Base-by-base conservation (phyloP, 2,797 vertebrate species). In the Sebastes ruberrimus region DNA sequence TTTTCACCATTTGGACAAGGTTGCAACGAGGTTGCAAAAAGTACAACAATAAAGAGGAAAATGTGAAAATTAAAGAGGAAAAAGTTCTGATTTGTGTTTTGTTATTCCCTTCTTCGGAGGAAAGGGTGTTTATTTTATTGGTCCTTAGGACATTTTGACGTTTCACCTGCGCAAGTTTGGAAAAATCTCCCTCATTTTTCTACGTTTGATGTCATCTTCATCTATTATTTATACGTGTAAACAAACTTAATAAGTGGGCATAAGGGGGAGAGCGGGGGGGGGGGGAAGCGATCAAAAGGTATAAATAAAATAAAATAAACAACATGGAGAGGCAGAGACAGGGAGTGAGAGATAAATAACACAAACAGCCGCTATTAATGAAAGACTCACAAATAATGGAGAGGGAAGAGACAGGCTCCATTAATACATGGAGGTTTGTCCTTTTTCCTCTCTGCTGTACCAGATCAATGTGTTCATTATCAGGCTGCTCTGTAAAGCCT, bases 391-490 rank as follows among this genome's bases (percentile, higher is more conserved):
- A 67, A 81, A 77, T 74, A 90, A 86, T 33, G 53, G 62, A 64
- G 76, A 18, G 62, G 74, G 63, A 71, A 35, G 42, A 79, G 52
- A 79, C 22, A 66, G 33, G 71, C 33, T 22, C 42, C 32, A 73
- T 85, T 86, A 83, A 88, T 65, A 81, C 70, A 88, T 30, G 42
- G 32, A 79, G 74, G 73, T 76, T 88, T 87, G 82, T 90, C 74
- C 85, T 89, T 77, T 83, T 83, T 76, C 77, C 74, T 84, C 75
- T 82, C 64, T 78, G 78, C 85, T 90, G 88, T 85, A 83, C 59
- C 78, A 75, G 88, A 94, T 93, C 89, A 93, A 90, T 93, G 89
- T 85, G 86, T 86, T 93, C 90, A 92, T 93, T 92, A 93, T 85
- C 69, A 88, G 83, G 83, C 83, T 80, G 80, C 82, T 85, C 71